Percentiles rank a stretch among this genome's conserved stretches.
Conservation (phyloP, 2,888 invertebrate species). For the Drosophila ochracea region DNA sequence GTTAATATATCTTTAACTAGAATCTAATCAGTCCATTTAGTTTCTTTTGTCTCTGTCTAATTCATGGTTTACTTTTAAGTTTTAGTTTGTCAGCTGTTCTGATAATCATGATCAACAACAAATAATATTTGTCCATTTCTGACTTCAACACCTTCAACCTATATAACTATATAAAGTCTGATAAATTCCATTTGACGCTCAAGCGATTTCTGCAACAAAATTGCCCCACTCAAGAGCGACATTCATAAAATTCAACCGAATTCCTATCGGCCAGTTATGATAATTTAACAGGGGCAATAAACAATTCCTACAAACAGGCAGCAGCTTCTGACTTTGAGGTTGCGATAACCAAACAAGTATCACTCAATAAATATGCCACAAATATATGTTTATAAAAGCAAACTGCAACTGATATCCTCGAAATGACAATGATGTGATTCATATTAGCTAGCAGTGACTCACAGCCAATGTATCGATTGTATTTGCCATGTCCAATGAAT, state of each 20-base stretch:
- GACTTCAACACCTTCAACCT: not conserved
- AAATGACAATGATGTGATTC: conserved; percentile 56
- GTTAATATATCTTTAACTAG: not conserved
- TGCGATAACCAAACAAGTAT: conserved; percentile 7
- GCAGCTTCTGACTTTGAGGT: conserved; percentile 12
- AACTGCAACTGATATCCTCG: conserved; percentile 42
- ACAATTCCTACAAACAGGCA: conserved; percentile 5
- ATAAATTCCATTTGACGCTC: conserved; percentile 18
- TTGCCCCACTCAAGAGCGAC: not conserved
- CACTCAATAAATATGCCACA: conserved; percentile 41
- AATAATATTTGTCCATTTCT: not conserved
- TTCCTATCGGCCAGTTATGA: not conserved
- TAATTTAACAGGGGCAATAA: conserved; percentile 18
- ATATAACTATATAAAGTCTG: not conserved
- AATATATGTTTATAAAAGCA: conserved; percentile 15
- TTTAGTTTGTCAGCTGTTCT: too few species aligned
- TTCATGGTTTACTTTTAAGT: not conserved
- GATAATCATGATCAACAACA: not conserved
- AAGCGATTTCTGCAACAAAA: conserved; percentile 4
- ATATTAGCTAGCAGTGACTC: conserved; percentile 53
- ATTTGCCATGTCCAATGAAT: conserved; percentile 32
- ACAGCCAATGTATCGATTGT: conserved; percentile 24
- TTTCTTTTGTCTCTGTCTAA: not conserved
- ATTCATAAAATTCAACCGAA: not conserved
- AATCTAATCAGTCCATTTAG: not conserved